Base-by-base conservation (phyloP, 2,113 vertebrate genomes). In the Todiramphus chloris region DNA sequence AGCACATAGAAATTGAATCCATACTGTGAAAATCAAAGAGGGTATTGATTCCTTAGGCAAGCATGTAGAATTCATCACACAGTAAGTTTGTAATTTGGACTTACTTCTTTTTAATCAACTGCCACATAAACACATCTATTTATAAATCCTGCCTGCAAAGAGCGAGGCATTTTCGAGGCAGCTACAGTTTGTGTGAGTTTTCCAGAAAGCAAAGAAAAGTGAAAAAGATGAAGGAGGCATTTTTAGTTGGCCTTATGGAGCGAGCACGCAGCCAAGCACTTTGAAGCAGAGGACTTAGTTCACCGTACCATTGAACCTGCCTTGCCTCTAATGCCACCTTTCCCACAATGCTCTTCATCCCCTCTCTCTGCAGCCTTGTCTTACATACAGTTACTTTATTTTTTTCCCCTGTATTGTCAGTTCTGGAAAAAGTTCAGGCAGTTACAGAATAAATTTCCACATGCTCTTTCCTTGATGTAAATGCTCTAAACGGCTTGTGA, bases 1-100 rank as follows among this genome's bases (percentile, higher is more conserved):
- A 96, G 81, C 56, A 68, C 50, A 59, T 53, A 51, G n/a, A 83
- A 93, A 97, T 8, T 78, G 88, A 91, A 91, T 94, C 92, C 76
- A 87, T 74, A 93, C 67, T 46, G 66, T 82, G 87, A 81, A 94
- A 95, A 96, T 94, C 83, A 94, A 95, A 95, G 75, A 83, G 37
- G 16, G 53, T 64, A 96, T 89, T 64, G 95, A 96, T 95, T 96
- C 77, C 72, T 78, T 66, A 63, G 62, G 76, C 56, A 68, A 94
- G 62, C 25, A 83, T 0, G 16, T 28, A 94, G 68, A 89, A 95
- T 78, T 84, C 72, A 93, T 80, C 83, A 91, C 28, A 77, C 6
- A 53, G 62, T 15, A 58, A 58, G 60, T 78, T 75, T 83, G 35
- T 58, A 70, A 62, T 70, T 67, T 58, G 31, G 48, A 56, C 39